Evolutionary conservation across 2,888 invertebrate genomes (phyloP).

Genomic region (Deilephila elpenor): DNA sequence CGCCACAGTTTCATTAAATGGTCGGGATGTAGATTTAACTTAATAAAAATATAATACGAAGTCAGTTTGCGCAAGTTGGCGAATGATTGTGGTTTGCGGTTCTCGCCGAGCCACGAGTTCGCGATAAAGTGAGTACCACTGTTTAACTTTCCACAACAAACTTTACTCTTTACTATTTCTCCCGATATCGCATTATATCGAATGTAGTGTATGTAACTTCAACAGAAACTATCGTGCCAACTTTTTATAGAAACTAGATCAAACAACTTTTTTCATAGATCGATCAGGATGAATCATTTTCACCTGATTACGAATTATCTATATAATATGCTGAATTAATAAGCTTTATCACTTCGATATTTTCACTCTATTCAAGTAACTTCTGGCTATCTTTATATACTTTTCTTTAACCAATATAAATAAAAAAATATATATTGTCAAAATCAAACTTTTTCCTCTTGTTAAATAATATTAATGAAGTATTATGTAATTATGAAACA

Average conservation of each 20-base stretch:
- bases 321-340: too few species aligned
- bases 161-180: conserved; percentile 60
- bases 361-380: too few species aligned
- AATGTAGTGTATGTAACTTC: conserved; percentile 55
- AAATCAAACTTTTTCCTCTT: too few species aligned
- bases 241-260: conserved; percentile 54
- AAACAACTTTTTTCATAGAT: conserved; percentile 36
- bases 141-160: conserved; percentile 63
- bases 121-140: conserved; percentile 55
- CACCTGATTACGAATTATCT: neutral
- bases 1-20: conserved; percentile 21
- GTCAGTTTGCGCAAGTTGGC: conserved; percentile 51
- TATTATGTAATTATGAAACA: neutral
- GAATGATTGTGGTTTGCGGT: conserved; percentile 57
- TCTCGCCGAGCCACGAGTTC: conserved; percentile 44
- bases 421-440: too few species aligned
- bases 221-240: conserved; percentile 49
- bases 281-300: neutral
- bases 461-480: neutral
- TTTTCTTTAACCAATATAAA: too few species aligned
- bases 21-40: conserved; percentile 18
- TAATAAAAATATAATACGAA: conserved; percentile 36
- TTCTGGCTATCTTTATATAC: too few species aligned
- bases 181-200: conserved; percentile 59
- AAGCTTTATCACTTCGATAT: too few species aligned